A percentile compares a stretch with the other conserved stretches of the same genome.
These are phyloP conservation scores for Magallana gigas DNA, from an alignment of 1,140 invertebrate genomes.

Conservation along the genomic window DNA sequence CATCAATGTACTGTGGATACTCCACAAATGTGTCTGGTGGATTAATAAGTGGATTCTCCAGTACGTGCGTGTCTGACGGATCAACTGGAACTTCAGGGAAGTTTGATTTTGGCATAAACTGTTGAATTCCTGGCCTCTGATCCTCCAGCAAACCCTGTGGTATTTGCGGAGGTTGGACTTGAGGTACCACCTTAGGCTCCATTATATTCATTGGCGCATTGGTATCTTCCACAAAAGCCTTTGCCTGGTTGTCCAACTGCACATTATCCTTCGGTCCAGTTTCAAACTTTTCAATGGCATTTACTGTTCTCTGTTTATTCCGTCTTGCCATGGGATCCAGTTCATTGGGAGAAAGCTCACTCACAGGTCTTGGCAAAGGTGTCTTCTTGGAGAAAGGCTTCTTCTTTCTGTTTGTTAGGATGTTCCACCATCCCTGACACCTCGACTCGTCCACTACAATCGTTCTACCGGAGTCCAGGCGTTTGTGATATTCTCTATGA, in stretches of 20 bases:
- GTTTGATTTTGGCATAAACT: neutral
- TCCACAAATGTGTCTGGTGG: neutral
- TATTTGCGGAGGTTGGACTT: neutral
- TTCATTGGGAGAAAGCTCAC: neutral
- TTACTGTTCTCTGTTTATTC: neutral
- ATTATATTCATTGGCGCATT: neutral
- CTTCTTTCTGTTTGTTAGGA: neutral
- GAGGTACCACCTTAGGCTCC: neutral
- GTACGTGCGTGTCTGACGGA: neutral
- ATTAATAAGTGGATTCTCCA: constrained; percentile 1
- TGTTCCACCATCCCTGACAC: constrained; percentile 11
- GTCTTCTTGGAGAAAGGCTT: neutral
- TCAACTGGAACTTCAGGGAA: neutral
- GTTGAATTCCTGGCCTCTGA: neutral
- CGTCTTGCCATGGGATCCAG: constrained; percentile 9
- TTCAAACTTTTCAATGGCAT: neutral
- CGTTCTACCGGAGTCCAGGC: neutral
- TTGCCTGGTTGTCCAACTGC: neutral
- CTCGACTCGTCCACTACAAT: constrained; percentile 1
- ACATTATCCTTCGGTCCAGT: neutral
- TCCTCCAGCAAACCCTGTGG: neutral
- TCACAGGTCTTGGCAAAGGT: neutral
- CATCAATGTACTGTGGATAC: neutral
- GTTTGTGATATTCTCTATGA: constrained; percentile 6
- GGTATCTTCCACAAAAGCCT: neutral